These are phyloP conservation scores for Ligdia adustata DNA, from an alignment of 2,888 invertebrate genomes.

Conservation along the genomic window DNA sequence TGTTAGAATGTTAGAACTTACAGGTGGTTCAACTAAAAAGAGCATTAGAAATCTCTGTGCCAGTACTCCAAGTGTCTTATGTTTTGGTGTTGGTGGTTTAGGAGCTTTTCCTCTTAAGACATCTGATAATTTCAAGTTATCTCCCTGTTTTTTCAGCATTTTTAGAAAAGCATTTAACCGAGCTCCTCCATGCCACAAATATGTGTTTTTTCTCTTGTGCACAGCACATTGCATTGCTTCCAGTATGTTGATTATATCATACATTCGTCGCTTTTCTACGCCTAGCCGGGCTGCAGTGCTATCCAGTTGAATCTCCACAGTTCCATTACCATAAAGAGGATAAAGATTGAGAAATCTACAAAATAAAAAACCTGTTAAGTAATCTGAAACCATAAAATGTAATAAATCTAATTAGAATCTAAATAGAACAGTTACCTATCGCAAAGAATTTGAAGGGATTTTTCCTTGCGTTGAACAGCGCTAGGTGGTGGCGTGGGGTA, in stretches of 20 bases:
- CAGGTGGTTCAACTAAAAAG: constrained; percentile 86
- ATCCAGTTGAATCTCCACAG: constrained; percentile 85
- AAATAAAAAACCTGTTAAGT: not conserved
- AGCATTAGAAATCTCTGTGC: constrained; percentile 89
- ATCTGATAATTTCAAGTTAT: constrained; percentile 78
- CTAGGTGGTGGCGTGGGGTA: constrained; percentile 81
- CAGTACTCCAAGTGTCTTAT: constrained; percentile 87
- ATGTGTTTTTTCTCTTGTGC: constrained; percentile 87
- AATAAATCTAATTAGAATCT: not conserved
- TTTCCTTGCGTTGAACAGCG: constrained; percentile 81
- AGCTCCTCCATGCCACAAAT: constrained; percentile 88
- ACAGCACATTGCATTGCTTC: constrained; percentile 89
- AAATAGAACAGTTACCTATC: constrained; percentile 72
- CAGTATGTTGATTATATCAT: constrained; percentile 89
- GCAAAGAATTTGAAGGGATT: constrained; percentile 85
- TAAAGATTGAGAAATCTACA: constrained; percentile 83
- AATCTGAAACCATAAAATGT: no score
- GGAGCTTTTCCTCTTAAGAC: constrained; percentile 78
- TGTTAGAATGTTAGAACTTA: constrained; percentile 65
- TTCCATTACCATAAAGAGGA: constrained; percentile 77
- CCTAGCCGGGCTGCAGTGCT: constrained; percentile 85
- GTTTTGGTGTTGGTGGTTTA: constrained; percentile 81
- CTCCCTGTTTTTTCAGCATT: constrained; percentile 85
- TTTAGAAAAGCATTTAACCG: constrained; percentile 84
- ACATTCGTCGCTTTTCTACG: constrained; percentile 88